Conservation (phyloP, 2,113 vertebrate genomes). For the Cyanistes caeruleus region DNA sequence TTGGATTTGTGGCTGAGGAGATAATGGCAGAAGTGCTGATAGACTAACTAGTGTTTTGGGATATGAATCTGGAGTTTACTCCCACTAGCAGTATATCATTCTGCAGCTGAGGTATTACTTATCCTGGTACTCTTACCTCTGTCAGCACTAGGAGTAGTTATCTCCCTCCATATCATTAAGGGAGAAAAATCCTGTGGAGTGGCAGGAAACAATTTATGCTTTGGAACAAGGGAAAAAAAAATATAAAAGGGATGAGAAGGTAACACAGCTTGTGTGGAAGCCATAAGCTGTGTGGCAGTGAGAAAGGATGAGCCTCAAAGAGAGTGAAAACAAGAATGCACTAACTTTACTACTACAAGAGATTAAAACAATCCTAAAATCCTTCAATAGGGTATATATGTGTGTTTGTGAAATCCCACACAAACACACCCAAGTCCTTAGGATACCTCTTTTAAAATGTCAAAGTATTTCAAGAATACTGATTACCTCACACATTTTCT, state of each 20-base stretch:
- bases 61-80: conserved; percentile 69
- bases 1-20: conserved; percentile 62
- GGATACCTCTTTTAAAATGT: rapidly evolving
- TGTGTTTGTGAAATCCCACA: not conserved
- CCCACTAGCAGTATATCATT: conserved; percentile 48
- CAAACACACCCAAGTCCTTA: not conserved
- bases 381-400: rapidly evolving
- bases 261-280: conserved; percentile 48
- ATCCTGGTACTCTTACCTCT: conserved; percentile 57
- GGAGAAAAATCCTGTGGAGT: conserved; percentile 57
- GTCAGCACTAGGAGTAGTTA: conserved; percentile 67
- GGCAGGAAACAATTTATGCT: conserved; percentile 72
- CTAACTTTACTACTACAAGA: not conserved
- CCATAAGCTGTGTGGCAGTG: not conserved
- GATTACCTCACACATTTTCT: not conserved
- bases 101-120: conserved; percentile 65
- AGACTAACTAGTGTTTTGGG: conserved; percentile 60
- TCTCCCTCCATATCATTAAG: conserved; percentile 65
- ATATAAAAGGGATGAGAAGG: not conserved
- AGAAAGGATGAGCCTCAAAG: not conserved
- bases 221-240: not conserved
- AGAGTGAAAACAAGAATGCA: not conserved
- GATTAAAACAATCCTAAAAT: not conserved
- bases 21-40: conserved; percentile 51
- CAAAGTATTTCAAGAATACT: not conserved